Evolutionary conservation across 2,888 invertebrate species (phyloP).

Genomic region (Trissonchulus latispiculum): DNA sequence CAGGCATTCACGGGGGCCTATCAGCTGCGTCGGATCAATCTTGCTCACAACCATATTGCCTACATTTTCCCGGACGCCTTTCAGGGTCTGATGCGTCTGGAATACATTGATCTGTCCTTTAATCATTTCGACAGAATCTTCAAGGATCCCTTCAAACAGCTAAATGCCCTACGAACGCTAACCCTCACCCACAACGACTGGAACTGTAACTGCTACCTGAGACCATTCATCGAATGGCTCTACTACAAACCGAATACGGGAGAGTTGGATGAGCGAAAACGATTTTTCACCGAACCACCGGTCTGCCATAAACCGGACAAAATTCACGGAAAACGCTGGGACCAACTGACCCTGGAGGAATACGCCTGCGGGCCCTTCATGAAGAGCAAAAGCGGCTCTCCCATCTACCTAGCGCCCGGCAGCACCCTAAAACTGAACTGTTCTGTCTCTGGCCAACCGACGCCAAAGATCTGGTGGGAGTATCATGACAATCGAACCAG

Average conservation of each 20-base stretch:
- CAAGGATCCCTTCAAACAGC: not conserved
- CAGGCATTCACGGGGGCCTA: conserved; percentile 6
- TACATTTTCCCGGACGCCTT: not conserved
- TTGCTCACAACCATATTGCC: not conserved
- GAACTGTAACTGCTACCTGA: conserved; percentile 8
- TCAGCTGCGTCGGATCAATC: conserved; percentile 2
- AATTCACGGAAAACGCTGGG: not conserved
- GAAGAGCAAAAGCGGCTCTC: not conserved
- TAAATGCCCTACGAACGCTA: not conserved
- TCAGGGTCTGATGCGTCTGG: conserved; percentile 2
- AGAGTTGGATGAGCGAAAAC: not conserved
- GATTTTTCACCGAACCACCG: conserved; percentile 11
- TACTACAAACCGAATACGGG: not conserved
- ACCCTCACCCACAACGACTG: not conserved
- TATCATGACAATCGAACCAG: not conserved
- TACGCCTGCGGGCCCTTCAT: not conserved
- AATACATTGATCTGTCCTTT: not conserved
- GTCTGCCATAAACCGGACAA: not conserved
- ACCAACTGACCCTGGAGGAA: not conserved
- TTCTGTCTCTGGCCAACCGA: conserved; percentile 78
- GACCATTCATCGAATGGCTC: not conserved
- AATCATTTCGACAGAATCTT: conserved; percentile 2
- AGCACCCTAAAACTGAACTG: conserved; percentile 77
- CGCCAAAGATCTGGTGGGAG: conserved; percentile 71
- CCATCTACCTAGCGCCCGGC: conserved; percentile 49